Evolutionary conservation across 2,797 vertebrate genomes (phyloP).

Genomic region (Coreius guichenoti): DNA sequence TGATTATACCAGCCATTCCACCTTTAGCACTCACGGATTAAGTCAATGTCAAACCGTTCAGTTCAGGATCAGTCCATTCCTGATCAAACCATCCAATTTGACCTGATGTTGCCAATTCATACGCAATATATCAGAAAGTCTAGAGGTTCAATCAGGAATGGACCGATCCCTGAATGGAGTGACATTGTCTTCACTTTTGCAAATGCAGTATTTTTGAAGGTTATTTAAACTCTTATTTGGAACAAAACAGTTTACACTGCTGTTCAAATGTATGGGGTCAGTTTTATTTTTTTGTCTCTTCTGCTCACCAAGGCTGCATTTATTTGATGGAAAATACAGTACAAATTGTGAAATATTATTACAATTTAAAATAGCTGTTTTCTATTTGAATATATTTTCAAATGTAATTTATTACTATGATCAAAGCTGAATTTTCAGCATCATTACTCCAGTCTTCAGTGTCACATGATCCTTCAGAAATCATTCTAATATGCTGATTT

Average conservation of each 20-base stretch:
- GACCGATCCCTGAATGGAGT: neutral
- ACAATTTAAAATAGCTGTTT: neutral
- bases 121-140: neutral
- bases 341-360: neutral
- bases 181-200: neutral
- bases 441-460: neutral
- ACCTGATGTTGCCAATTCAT: neutral
- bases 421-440: neutral
- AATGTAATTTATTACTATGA: neutral
- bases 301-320: neutral
- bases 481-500: no score
- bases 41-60: neutral
- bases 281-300: neutral
- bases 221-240: neutral
- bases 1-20: constrained; percentile 26
- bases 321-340: neutral
- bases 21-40: constrained; percentile 1
- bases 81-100: neutral
- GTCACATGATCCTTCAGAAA: no score
- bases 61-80: neutral
- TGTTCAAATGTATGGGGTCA: neutral
- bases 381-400: neutral
- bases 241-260: neutral
- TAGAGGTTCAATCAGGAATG: neutral
- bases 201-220: neutral